These are phyloP conservation scores for Sus cebifrons DNA, from an alignment of 2,797 vertebrate genomes.

Conservation along the genomic window DNA sequence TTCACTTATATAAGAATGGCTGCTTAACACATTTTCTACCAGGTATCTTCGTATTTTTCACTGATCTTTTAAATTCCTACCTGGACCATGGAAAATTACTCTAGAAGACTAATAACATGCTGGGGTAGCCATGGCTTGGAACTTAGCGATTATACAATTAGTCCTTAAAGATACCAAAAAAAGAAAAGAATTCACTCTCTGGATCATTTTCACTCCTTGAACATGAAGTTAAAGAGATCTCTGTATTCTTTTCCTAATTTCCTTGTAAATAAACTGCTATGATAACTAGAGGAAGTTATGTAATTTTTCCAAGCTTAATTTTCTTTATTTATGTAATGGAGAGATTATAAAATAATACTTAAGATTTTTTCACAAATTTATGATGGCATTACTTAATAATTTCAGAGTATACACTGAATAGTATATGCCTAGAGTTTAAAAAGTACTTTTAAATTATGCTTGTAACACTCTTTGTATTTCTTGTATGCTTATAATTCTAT, in stretches of 20 bases:
- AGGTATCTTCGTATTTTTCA: constrained; percentile 20
- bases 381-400: background rate
- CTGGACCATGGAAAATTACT: constrained; percentile 3
- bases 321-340: background rate
- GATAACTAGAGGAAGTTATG: background rate
- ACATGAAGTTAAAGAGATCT: background rate
- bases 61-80: background rate
- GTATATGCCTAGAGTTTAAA: background rate
- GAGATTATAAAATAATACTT: constrained; percentile 16
- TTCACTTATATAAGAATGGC: constrained; percentile 1
- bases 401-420: background rate
- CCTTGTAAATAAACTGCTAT: constrained; percentile 1
- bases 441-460: background rate
- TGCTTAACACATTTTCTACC: background rate
- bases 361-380: background rate
- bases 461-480: background rate
- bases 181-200: background rate
- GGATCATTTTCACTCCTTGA: background rate
- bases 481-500: background rate
- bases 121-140: background rate
- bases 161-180: background rate
- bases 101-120: background rate
- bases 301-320: constrained; percentile 1
- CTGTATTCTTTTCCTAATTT: background rate
- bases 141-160: constrained; percentile 32